Percentiles rank a stretch among this genome's conserved stretches.
Evolutionary conservation across 2,888 invertebrate species (phyloP).

Genomic region (Rhorus exstirpatorius): DNA sequence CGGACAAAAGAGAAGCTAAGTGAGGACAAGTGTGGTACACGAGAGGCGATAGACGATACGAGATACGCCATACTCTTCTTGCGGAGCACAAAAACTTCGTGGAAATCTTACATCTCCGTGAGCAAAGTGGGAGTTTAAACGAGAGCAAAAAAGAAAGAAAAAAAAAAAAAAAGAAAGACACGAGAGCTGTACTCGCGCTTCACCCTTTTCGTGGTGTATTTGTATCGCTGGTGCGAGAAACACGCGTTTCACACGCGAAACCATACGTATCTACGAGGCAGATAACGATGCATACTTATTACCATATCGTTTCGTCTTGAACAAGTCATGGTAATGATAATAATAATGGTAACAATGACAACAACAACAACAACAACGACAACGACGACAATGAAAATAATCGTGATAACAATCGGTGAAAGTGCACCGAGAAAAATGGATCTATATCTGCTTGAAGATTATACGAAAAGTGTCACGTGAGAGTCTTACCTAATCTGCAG

Average conservation of each 20-base stretch:
- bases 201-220: not conserved
- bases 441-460: no score
- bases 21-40: slow-evolving; percentile 32
- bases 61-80: slow-evolving; percentile 27
- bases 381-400: no score
- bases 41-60: not conserved
- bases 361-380: no score
- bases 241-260: not conserved
- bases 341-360: no score
- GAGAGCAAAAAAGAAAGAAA: not conserved
- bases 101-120: slow-evolving; percentile 29
- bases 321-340: no score
- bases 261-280: not conserved
- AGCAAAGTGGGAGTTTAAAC: slow-evolving; percentile 35
- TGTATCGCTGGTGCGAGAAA: slow-evolving; percentile 6
- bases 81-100: slow-evolving; percentile 20
- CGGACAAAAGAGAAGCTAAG: slow-evolving; percentile 54
- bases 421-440: no score
- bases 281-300: not conserved
- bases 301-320: no score
- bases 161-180: not conserved
- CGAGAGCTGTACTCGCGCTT: not conserved
- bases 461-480: no score
- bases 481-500: no score
- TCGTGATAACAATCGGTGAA: no score